Conservation (phyloP, 2,797 vertebrate species). For the Poeciliopsis gracilis region DNA sequence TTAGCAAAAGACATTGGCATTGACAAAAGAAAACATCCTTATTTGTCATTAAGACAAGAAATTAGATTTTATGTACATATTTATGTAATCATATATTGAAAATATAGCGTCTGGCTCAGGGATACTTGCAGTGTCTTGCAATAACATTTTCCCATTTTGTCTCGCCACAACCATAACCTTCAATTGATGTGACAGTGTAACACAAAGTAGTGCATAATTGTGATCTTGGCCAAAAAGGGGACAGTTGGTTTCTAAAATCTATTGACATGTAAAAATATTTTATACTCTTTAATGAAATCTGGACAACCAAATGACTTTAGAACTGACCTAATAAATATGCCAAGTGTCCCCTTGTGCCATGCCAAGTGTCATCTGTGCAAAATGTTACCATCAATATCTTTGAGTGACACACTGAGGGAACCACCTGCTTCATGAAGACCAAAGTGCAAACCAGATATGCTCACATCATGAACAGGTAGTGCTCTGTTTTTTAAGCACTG, state of each 20-base stretch:
- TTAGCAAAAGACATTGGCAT: conserved; percentile 32
- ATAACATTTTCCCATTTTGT: not conserved
- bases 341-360: too few relatives aligned
- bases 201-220: not conserved
- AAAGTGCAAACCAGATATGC: not conserved
- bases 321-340: not conserved
- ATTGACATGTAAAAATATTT: not conserved
- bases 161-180: too few relatives aligned
- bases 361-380: not conserved
- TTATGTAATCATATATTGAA: conserved; percentile 15
- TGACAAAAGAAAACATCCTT: conserved; percentile 47
- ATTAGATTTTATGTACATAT: not conserved
- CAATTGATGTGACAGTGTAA: not conserved
- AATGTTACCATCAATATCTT: not conserved
- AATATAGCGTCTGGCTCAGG: conserved; percentile 1
- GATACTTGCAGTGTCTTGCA: not conserved
- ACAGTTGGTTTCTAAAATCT: not conserved
- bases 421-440: not conserved
- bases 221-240: not conserved
- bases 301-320: not conserved
- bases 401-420: not conserved
- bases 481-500: not conserved
- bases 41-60: conserved; percentile 44
- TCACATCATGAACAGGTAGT: not conserved
- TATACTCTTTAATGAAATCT: not conserved